Conservation (phyloP, 1,140 invertebrate genomes). For the Hydropsyche tenuis region DNA sequence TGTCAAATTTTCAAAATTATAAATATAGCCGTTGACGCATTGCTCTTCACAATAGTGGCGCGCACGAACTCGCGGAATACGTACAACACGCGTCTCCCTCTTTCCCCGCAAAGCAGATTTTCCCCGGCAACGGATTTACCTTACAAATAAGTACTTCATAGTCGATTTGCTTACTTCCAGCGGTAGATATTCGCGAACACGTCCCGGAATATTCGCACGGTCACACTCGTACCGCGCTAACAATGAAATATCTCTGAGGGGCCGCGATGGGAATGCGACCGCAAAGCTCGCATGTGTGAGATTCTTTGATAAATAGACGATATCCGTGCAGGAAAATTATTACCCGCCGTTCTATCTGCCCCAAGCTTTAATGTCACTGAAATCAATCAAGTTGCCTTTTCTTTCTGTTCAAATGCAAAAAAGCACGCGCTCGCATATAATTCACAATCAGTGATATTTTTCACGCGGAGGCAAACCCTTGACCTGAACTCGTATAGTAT, state of each 20-base stretch:
- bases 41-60: background rate
- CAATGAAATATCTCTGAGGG: background rate
- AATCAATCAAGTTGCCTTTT: constrained; percentile 28
- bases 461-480: background rate
- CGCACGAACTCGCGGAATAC: background rate
- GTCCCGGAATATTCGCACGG: background rate
- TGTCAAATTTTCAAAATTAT: too few species aligned
- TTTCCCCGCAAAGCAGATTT: constrained; percentile 24
- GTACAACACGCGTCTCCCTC: background rate
- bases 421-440: background rate
- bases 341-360: constrained; percentile 40
- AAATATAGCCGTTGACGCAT: too few species aligned
- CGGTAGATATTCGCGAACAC: constrained; percentile 32
- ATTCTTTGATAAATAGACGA: constrained; percentile 46
- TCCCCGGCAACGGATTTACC: constrained; percentile 36
- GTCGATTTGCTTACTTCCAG: constrained; percentile 37
- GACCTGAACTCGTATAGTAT: background rate
- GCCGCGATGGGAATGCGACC: constrained; percentile 21
- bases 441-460: background rate
- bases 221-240: constrained; percentile 15
- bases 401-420: background rate
- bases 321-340: constrained; percentile 47
- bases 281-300: constrained; percentile 12
- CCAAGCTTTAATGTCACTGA: constrained; percentile 7
- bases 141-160: constrained; percentile 39